These are phyloP conservation scores for Pseudobourletiella spinata DNA, from an alignment of 1,140 invertebrate species.

Conservation along the genomic window DNA sequence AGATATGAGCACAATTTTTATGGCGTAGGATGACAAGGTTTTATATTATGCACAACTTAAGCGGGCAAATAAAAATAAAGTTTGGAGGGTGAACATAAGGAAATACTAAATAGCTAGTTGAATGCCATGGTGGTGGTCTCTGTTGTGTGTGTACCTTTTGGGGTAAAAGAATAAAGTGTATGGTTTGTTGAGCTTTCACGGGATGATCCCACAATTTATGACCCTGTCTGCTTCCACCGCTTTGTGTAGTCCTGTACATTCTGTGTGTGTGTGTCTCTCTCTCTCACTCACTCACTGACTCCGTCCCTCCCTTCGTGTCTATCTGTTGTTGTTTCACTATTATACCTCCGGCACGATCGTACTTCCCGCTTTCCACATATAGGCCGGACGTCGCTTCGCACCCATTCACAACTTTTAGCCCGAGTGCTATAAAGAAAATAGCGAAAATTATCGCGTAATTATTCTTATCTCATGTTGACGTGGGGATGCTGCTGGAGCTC, in stretches of 20 bases:
- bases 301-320: too few relatives aligned
- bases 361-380: too few relatives aligned
- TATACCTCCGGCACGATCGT: too few relatives aligned
- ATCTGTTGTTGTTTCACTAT: too few relatives aligned
- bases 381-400: background rate
- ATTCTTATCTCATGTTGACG: slow-evolving; percentile 23
- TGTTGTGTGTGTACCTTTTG: slow-evolving; percentile 1
- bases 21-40: background rate
- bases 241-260: background rate
- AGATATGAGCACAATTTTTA: background rate
- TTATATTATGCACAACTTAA: too few relatives aligned
- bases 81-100: too few relatives aligned
- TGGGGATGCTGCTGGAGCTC: background rate
- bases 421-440: slow-evolving; percentile 5
- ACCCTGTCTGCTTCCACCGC: slow-evolving; percentile 14
- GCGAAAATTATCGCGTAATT: slow-evolving; percentile 34
- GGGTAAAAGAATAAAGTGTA: slow-evolving; percentile 4
- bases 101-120: slow-evolving; percentile 7
- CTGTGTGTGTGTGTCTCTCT: background rate
- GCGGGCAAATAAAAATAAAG: too few relatives aligned
- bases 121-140: slow-evolving; percentile 8
- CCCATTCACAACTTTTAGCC: background rate
- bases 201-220: slow-evolving; percentile 34
- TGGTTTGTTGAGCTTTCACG: slow-evolving; percentile 15
- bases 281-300: background rate